Evolutionary conservation across 2,113 vertebrate genomes (phyloP), one percentile per base, ranked within the genome.

Genomic region (Aegotheles bennettii): DNA sequence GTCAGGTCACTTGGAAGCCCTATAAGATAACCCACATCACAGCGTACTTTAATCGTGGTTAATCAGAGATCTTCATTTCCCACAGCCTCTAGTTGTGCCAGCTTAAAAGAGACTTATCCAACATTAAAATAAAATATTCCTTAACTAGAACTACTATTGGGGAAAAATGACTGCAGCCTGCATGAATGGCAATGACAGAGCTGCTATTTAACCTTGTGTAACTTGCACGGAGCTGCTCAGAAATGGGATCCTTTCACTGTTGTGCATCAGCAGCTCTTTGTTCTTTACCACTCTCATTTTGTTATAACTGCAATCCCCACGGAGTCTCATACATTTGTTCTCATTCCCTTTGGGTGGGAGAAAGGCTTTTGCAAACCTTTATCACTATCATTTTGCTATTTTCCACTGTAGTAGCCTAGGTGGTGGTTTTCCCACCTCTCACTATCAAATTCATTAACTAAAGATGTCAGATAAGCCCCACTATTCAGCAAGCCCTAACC

Each of bases 141-240:
- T 91, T 92, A 59, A 57, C 61, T 92, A 5, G 88, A 97, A 94
- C 43, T 85, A 40, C 84, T 95, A 67, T 43, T 56, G 83, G 33
- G 54, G 81, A 80, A 93, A 93, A 97, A 95, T 97, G 43, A 87
- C 84, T 95, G 87, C 67, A 92, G 95, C 74, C 36, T 84, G 60
- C 67, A 78, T 75, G 86, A 97, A 93, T 82, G 93, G 84, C 96
- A 94, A 76, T 93, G 86, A 96, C 51, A 76, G 84, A 92, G 84
- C 61, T 90, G 85, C 90, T 83, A 74, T 90, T 94, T 87, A 91
- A 85, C 65, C 77, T 96, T 87, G 75, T 48, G 69, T 48, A 76
- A 85, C 91, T 95, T 65, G 82, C 85, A 89, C 0, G 50, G 65
- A 91, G 75, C 76, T 89, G 79, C 79, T 93, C 78, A 95, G 91